phyloP scores from a whole-genome alignment of 2,797 vertebrate species.

The Hemitrygon akajei region DNA sequence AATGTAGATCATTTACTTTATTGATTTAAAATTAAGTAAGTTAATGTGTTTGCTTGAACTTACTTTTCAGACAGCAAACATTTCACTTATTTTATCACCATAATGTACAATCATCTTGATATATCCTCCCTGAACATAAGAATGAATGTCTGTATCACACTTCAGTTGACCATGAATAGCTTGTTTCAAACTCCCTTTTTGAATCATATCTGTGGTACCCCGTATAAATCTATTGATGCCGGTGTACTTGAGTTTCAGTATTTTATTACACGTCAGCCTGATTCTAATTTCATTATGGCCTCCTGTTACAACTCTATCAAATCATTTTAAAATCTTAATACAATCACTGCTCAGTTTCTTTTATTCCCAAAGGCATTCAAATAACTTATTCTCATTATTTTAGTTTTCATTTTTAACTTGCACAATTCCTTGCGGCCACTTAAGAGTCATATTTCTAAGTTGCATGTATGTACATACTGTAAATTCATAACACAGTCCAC shows the following conservation, averaged over 20 bases:
- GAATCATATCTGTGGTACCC: neutral
- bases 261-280: neutral
- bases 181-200: neutral
- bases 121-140: neutral
- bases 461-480: neutral
- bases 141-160: too few species aligned
- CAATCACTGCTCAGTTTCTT: neutral
- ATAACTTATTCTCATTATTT: neutral
- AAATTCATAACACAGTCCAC: neutral
- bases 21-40: neutral
- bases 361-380: neutral
- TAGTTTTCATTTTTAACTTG: neutral
- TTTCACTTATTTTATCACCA: neutral
- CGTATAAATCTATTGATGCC: neutral
- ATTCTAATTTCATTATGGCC: neutral
- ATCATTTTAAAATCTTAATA: neutral
- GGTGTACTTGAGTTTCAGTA: neutral
- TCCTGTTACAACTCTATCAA: neutral
- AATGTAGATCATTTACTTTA: neutral
- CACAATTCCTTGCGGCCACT: neutral
- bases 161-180: neutral
- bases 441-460: neutral
- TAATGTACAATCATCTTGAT: neutral
- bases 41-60: neutral
- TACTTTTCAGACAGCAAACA: neutral